Evolutionary conservation across 2,888 invertebrate genomes (phyloP).

Genomic region (Melieria crassipennis): DNA sequence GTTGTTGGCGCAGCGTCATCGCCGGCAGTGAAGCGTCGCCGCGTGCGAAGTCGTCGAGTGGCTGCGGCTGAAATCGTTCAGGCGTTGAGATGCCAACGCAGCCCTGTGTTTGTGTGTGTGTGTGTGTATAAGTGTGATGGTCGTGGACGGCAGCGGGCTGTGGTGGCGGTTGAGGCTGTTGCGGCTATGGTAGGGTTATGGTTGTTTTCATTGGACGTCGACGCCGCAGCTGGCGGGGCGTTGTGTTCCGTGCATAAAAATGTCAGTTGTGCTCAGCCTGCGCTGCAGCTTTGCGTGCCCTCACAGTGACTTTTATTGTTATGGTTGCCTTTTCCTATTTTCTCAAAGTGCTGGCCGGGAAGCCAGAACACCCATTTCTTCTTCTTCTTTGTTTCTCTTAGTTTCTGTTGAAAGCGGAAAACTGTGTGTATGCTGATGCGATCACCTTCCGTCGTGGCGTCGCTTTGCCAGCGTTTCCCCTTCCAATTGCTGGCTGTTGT

Average conservation of each 20-base stretch:
- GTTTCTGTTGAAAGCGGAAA: too few species aligned
- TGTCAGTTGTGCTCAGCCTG: slow-evolving; percentile 32
- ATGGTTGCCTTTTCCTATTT: background rate
- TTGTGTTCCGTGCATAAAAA: background rate
- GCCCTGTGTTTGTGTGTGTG: background rate
- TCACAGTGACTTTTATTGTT: background rate
- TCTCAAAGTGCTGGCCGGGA: background rate
- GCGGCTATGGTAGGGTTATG: slow-evolving; percentile 6
- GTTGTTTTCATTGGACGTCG: background rate
- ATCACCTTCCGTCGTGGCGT: too few species aligned
- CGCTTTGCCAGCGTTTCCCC: too few species aligned
- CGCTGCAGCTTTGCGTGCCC: slow-evolving; percentile 27
- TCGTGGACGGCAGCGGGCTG: background rate
- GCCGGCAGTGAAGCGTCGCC: background rate
- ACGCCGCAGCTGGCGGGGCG: slow-evolving; percentile 40
- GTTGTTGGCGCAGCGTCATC: background rate
- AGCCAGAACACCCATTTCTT: too few species aligned
- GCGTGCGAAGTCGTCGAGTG: slow-evolving; percentile 1
- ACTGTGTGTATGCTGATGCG: too few species aligned
- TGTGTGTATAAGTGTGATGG: too few species aligned
- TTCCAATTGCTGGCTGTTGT: too few species aligned
- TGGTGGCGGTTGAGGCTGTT: slow-evolving; percentile 17
- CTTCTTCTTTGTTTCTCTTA: too few species aligned
- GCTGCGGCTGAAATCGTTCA: slow-evolving; percentile 30
- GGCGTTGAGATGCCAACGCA: slow-evolving; percentile 30